Conservation (phyloP, 2,113 vertebrate genomes). For the Serinus canaria region DNA sequence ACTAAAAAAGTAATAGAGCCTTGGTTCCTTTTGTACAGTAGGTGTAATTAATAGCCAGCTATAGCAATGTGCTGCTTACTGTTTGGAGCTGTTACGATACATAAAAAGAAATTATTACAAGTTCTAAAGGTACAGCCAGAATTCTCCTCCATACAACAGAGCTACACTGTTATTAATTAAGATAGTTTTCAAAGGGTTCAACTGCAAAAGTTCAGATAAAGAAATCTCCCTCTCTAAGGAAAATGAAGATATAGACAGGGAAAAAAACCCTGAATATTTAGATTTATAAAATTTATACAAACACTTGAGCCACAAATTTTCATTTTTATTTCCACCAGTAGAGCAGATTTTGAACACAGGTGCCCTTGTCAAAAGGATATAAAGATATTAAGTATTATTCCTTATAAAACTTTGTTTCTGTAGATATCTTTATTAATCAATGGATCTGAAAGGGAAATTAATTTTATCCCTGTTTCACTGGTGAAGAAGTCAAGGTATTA, state of each 20-base stretch:
- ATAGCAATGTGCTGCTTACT: conserved; percentile 9
- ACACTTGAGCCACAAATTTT: neutral
- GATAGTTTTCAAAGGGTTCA: neutral
- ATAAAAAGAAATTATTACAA: neutral
- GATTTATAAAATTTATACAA: neutral
- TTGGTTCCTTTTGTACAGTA: conserved; percentile 21
- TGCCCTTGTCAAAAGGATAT: neutral
- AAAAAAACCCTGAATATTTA: neutral
- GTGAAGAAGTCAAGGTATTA: neutral
- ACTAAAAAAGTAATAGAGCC: neutral
- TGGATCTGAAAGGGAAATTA: neutral
- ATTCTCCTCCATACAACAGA: neutral
- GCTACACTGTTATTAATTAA: neutral
- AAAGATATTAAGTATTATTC: neutral
- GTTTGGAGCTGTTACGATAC: neutral
- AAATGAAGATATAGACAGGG: neutral
- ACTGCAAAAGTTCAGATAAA: neutral
- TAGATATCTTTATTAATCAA: neutral
- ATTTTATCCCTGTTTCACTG: neutral
- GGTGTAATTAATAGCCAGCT: conserved; percentile 27
- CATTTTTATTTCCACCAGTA: neutral
- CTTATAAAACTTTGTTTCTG: neutral
- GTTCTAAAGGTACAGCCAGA: neutral
- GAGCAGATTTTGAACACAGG: neutral
- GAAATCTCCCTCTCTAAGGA: neutral